Conservation (phyloP, 2,888 invertebrate species). For the Cephus sareptanus region DNA sequence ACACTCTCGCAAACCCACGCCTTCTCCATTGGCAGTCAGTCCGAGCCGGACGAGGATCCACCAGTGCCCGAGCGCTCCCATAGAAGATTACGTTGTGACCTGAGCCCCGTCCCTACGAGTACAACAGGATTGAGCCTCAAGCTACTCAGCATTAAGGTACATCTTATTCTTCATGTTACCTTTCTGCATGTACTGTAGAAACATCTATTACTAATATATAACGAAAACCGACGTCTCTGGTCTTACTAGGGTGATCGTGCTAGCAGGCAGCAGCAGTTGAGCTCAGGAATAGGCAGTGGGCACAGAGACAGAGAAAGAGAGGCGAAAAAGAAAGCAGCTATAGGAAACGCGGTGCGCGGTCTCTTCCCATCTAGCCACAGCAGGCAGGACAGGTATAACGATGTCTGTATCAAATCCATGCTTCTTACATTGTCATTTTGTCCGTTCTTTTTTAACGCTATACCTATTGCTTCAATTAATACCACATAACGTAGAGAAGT, state of each 20-base stretch:
- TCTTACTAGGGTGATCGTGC: slow-evolving; percentile 50
- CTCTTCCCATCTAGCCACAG: slow-evolving; percentile 64
- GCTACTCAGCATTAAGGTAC: slow-evolving; percentile 60
- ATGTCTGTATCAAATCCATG: slow-evolving; percentile 66
- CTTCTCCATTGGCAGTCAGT: slow-evolving; percentile 51
- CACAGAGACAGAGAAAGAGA: slow-evolving; percentile 57
- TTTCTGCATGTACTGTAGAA: neutral
- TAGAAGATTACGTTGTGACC: slow-evolving; percentile 60
- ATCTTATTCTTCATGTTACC: neutral
- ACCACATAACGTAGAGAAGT: neutral
- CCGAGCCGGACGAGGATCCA: slow-evolving; percentile 54
- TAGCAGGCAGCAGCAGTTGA: slow-evolving; percentile 51
- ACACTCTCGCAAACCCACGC: slow-evolving; percentile 50
- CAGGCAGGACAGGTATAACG: slow-evolving; percentile 66
- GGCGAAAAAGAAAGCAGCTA: slow-evolving; percentile 63
- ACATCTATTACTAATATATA: neutral
- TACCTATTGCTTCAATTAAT: neutral
- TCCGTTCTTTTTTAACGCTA: slow-evolving; percentile 19
- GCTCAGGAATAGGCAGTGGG: slow-evolving; percentile 52
- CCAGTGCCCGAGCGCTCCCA: slow-evolving; percentile 59
- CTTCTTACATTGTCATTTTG: slow-evolving; percentile 54
- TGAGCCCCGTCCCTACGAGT: slow-evolving; percentile 61
- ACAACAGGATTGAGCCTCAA: slow-evolving; percentile 57
- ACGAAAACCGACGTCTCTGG: slow-evolving; percentile 33
- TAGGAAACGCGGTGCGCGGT: slow-evolving; percentile 65